Evolutionary conservation across 2,113 vertebrate genomes (phyloP).

Genomic region (Channa maculata): DNA sequence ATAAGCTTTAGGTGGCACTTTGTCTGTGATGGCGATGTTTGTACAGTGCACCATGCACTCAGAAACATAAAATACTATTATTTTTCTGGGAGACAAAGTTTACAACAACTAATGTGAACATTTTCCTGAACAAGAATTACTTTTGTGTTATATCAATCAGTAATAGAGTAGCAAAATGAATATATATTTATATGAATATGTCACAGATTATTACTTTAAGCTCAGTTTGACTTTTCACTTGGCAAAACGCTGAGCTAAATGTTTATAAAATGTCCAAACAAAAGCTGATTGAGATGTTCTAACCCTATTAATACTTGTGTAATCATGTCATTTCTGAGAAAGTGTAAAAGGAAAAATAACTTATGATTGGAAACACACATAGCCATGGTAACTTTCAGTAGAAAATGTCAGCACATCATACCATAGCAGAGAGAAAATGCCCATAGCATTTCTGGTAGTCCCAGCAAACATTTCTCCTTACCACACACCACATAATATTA

Average conservation of each 20-base stretch:
- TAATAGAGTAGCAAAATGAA: conserved; percentile 37
- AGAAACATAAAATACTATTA: conserved; percentile 11
- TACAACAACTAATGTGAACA: conserved; percentile 18
- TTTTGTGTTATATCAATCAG: conserved; percentile 35
- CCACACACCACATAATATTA: conserved; percentile 69
- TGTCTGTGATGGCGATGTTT: background rate
- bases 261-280: conserved; percentile 58
- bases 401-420: conserved; percentile 37
- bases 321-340: conserved; percentile 41
- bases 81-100: conserved; percentile 39
- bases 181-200: conserved; percentile 47
- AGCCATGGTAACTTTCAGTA: conserved; percentile 33
- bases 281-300: conserved; percentile 50
- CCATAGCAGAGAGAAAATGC: conserved; percentile 40
- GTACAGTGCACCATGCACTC: background rate
- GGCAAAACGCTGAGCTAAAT: background rate
- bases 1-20: background rate
- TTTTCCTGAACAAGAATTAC: conserved; percentile 14
- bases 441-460: conserved; percentile 44
- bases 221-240: conserved; percentile 44
- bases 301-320: conserved; percentile 38
- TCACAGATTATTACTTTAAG: conserved; percentile 54
- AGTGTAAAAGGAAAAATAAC: conserved; percentile 17
- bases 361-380: conserved; percentile 55
- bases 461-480: conserved; percentile 25